Conservation (phyloP, 2,888 invertebrate species). For the Coremacera marginata region DNA sequence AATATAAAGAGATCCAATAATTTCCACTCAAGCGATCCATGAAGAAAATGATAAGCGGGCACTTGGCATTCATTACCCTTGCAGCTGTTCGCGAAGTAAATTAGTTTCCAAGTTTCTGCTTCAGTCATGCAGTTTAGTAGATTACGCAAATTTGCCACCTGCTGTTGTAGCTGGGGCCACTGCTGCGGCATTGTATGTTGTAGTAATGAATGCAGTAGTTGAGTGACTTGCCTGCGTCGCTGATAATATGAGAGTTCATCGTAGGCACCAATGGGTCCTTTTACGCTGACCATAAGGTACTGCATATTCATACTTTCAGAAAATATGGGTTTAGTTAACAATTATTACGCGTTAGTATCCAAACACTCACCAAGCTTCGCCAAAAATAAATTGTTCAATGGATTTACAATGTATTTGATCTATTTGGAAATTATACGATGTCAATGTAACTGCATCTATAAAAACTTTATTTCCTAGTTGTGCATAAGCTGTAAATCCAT, state of each 20-base stretch:
- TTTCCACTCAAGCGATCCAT: slow-evolving; percentile 67
- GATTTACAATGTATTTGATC: slow-evolving; percentile 51
- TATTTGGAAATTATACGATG: slow-evolving; percentile 55
- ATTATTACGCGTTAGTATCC: neutral
- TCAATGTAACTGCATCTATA: slow-evolving; percentile 49
- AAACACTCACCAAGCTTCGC: slow-evolving; percentile 59
- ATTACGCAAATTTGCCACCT: slow-evolving; percentile 52
- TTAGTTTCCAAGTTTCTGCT: slow-evolving; percentile 54
- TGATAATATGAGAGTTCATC: slow-evolving; percentile 49
- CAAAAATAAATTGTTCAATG: slow-evolving; percentile 54
- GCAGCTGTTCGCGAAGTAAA: slow-evolving; percentile 61
- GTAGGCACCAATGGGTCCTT: slow-evolving; percentile 45
- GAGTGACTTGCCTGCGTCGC: slow-evolving; percentile 59
- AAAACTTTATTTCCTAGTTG: slow-evolving; percentile 41
- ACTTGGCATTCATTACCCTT: slow-evolving; percentile 64
- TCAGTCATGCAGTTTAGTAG: slow-evolving; percentile 58
- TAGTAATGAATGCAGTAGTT: slow-evolving; percentile 58
- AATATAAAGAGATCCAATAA: slow-evolving; percentile 62
- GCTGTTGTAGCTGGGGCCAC: slow-evolving; percentile 45
- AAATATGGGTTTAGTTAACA: neutral
- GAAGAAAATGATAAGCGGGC: slow-evolving; percentile 66
- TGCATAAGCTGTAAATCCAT: neutral
- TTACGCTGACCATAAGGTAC: slow-evolving; percentile 56
- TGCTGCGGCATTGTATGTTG: slow-evolving; percentile 45
- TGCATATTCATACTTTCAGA: slow-evolving; percentile 61